Evolutionary conservation across 1,140 invertebrate genomes (phyloP), one percentile per base, ranked within the genome.

Genomic region (Anthonomus grandis): DNA sequence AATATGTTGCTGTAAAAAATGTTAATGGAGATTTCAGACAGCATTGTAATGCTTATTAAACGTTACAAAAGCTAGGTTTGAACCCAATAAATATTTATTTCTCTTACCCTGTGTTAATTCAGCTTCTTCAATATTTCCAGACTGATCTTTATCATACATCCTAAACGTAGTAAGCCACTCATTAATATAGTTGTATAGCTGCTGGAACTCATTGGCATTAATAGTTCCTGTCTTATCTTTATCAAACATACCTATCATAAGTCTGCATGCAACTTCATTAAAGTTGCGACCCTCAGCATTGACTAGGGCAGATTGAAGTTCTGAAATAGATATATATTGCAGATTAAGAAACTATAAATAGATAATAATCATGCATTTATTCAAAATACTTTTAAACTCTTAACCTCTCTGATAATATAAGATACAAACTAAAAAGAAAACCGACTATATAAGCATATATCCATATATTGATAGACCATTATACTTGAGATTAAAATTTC

Each of bases 171-270:
- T 75, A 12, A 91, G 75, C 93, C 92, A 95, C 64, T 93, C 84
- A 69, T 93, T 93, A 25, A 95, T 86, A 67, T 94, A 96, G 44
- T 84, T 87, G 75, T 89, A 96, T 6, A 96, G 75, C 63, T 89
- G 85, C 66, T 89, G 85, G 72, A 95, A 96, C 75, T 94, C 91
- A 64, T 83, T 78, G 0, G 93, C 49, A 72, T 92, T 89, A 63
- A 96, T 93, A n/a, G 85, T 86, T n/a, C 91, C 91, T 59, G 79
- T 85, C 62, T 85, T 82, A 69, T 93, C 87, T 63, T 82, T 82
- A 71, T 94, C 91, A 80, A 95, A 95, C 89, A 95, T 91, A 54
- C 89, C 85, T 67, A 95, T 92, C 90, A 95, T 93, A n/a, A 95
- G 75, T 59, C 83, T 83, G 72, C 91, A 94, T 24, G 90, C 88